Evolutionary conservation across 2,797 vertebrate species (phyloP).

Genomic region (Phoxinus dragarum): DNA sequence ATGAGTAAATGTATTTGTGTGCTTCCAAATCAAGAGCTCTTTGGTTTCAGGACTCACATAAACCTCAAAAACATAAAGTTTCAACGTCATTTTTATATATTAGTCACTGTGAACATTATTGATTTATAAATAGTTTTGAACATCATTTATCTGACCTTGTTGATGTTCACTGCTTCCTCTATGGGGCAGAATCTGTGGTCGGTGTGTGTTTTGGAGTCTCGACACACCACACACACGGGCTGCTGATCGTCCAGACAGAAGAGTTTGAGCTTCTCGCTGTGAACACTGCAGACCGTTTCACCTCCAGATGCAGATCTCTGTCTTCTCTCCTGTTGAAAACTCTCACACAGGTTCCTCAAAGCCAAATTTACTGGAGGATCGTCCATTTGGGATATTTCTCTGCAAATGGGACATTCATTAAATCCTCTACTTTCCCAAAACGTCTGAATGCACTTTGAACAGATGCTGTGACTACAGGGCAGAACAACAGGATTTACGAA

Average conservation of each 20-base stretch:
- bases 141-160: background rate
- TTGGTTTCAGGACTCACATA: background rate
- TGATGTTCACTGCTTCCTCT: background rate
- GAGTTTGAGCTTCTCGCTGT: no score
- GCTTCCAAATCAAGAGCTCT: background rate
- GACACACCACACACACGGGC: no score
- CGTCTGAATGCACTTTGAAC: no score
- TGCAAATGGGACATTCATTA: constrained; percentile 18
- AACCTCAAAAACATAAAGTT: background rate
- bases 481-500: no score
- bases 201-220: background rate
- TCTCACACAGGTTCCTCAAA: background rate
- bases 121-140: background rate
- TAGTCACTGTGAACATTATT: background rate
- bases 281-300: no score
- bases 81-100: background rate
- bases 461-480: no score
- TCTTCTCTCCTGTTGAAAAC: no score
- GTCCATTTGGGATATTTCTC: background rate
- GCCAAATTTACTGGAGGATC: background rate
- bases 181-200: constrained; percentile 1
- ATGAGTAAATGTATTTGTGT: background rate
- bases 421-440: background rate
- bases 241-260: no score
- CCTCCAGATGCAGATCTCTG: no score